Base-by-base conservation (phyloP, 2,113 vertebrate genomes). In the Lutjanus erythropterus region DNA sequence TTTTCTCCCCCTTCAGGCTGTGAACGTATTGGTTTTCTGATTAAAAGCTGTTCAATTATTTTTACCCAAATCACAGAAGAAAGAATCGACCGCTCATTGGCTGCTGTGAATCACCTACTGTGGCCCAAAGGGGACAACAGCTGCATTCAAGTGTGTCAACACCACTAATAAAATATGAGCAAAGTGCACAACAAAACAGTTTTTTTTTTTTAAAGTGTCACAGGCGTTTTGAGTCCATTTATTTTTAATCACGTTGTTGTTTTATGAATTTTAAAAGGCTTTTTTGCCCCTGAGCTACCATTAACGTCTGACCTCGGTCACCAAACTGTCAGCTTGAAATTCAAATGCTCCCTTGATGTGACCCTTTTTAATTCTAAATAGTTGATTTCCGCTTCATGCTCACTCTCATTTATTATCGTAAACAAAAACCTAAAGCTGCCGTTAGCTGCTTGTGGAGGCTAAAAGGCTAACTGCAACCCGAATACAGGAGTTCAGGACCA, bases 261-360 rank as follows among this genome's bases (percentile, higher is more conserved):
- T 67, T 73, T 67, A 67, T 53, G 60, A 67, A 50, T 72, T 71
- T 64, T 78, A 35, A 78, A 81, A 62, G 55, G 10, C 16, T 25
- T 11, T 68, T 60, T 31, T n/a, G 25, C 2, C 35, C 33, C 19
- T 8, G 2, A 49, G 33, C 74, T 11, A 61, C 39, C 61, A 12
- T 46, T 53, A 11, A 39, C 19, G 31, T 61, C 23, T 41, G 58
- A 66, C 39, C 44, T 6, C n/a, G 7, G 25, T 42, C 46, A 60
- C 53, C 18, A 9, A 31, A 67, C 46, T 10, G 18, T 53, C 10
- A 31, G 42, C 44, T 46, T 58, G 4, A 75, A 47, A 14, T 23
- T 62, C 41, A 75, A 64, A 47, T 3, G 37, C 31, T 64, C 5
- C 15, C 16, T 49, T 21, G 2, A 68, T 33, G 29, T 25, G 46